These are phyloP conservation scores for Megaceryle maxima DNA, from an alignment of 2,113 vertebrate species.

Conservation along the genomic window DNA sequence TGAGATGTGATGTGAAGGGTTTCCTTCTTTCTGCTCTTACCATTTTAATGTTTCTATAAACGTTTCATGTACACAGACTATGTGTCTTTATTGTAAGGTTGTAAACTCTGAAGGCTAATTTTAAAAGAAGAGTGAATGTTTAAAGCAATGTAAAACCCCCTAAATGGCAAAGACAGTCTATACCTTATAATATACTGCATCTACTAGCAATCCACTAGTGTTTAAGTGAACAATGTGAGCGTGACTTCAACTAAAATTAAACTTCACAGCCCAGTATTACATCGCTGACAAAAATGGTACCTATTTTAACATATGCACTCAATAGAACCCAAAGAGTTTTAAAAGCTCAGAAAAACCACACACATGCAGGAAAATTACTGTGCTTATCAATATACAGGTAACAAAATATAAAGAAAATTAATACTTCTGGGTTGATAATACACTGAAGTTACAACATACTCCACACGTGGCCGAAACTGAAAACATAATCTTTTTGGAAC, in stretches of 20 bases:
- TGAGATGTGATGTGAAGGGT: background rate
- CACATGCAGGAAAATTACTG: background rate
- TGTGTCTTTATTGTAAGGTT: background rate
- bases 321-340: background rate
- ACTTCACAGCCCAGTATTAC: background rate
- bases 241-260: constrained; percentile 6
- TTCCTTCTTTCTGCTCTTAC: background rate
- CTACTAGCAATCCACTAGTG: background rate
- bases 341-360: background rate
- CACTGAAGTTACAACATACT: background rate
- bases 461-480: background rate
- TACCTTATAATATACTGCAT: background rate
- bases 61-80: background rate
- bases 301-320: background rate
- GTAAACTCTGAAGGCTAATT: background rate
- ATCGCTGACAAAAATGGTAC: background rate
- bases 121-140: background rate
- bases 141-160: background rate
- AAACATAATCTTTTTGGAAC: background rate
- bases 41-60: background rate
- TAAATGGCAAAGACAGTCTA: background rate
- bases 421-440: background rate
- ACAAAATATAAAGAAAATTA: background rate
- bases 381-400: background rate
- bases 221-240: background rate